Base-by-base conservation (phyloP, 1,140 invertebrate species). In the Tetranychus urticae region DNA sequence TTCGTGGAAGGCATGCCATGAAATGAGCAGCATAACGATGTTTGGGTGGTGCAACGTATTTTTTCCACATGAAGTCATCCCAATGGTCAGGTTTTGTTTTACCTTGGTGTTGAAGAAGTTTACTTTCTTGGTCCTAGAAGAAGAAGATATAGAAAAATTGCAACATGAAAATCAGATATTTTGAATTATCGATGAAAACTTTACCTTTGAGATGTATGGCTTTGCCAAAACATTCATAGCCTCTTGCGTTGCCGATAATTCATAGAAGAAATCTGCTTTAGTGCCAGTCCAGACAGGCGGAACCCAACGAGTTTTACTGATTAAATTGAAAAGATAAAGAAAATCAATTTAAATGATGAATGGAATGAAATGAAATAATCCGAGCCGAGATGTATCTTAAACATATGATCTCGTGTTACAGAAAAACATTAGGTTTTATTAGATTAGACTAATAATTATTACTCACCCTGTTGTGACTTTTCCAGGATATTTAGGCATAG, bases 1-100 rank as follows among this genome's bases (percentile, higher is more conserved):
- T 33, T 23, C 31, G 56, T 75, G 73, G 64, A n/a, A 39, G 14
- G 6, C 14, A 35, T 35, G n/a, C 14, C 31, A 57, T 35, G 56
- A 14, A 33, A 57, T 57, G 33, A 57, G 14, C 14, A 14, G 37
- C 56, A 57, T 57, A 42, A 35, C 35, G 37, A 36, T 57, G 56
- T 58, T 23, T 46, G 7, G 31, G n/a, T 52, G 50, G 50, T n/a
- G 2, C n/a, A 2, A 31, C 31, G 7, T n/a, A 8, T 52, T 2
- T 52, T 52, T 52, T n/a, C 50, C 50, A 52, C 14, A 52, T 6
- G 31, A 52, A 52, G 6, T 52, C 50, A 23, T 52, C 50, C n/a
- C 31, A 52, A 52, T 52, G 23, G 23, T 52, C 50, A 4, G 50
- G 50, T 33, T 52, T 52, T n/a, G 5, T 23, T 52, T 52, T 52